These are phyloP conservation scores for Chiroxiphia lanceolata DNA, from an alignment of 2,797 vertebrate genomes.

Conservation along the genomic window DNA sequence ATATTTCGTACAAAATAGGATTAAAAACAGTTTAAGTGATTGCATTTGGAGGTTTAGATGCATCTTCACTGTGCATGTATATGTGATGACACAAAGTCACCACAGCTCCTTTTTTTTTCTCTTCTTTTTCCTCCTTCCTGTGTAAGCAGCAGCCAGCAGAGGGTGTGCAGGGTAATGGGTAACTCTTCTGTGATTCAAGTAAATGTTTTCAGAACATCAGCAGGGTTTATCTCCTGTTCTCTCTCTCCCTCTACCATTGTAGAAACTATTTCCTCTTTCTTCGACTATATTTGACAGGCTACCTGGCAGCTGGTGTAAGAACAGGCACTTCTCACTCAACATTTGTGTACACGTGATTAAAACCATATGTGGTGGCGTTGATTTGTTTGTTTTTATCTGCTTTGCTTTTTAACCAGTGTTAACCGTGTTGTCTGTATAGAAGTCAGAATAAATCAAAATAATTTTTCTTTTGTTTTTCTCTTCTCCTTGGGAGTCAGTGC, in stretches of 20 bases:
- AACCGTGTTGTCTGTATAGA: background rate
- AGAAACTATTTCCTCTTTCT: background rate
- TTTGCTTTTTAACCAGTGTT: background rate
- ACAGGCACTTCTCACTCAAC: background rate
- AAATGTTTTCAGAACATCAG: background rate
- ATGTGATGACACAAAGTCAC: background rate
- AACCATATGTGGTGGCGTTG: background rate
- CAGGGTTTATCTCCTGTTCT: background rate
- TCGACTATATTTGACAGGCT: background rate
- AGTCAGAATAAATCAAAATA: background rate
- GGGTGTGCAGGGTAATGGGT: constrained; percentile 20
- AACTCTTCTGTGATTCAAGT: background rate
- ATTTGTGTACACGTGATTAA: background rate
- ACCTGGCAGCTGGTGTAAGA: background rate
- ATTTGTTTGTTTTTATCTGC: background rate
- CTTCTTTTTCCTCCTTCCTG: background rate
- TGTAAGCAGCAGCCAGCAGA: constrained; percentile 57
- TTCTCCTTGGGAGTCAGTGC: background rate
- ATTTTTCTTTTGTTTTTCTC: background rate
- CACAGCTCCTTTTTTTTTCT: background rate
- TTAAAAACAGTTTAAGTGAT: background rate
- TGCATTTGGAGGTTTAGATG: background rate
- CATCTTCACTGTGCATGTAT: background rate
- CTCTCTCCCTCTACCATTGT: background rate
- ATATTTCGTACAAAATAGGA: background rate